Conservation (phyloP, 1,140 invertebrate genomes). For the Harlomillsia oculata region DNA sequence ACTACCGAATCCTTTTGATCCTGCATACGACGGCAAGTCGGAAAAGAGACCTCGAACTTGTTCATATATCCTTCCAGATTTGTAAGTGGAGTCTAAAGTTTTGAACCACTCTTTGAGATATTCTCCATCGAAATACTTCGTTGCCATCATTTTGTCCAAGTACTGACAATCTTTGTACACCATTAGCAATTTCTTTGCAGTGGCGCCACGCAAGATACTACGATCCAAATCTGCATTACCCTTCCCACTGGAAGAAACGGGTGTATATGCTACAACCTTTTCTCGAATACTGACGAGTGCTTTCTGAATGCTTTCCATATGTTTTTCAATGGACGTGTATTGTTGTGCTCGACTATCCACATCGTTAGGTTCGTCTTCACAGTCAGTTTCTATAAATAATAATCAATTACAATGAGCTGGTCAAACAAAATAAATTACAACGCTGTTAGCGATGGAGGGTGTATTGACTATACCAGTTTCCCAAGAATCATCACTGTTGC, state of each 20-base stretch:
- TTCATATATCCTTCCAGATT: conserved; percentile 49
- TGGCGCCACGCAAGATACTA: conserved; percentile 49
- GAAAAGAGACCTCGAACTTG: conserved; percentile 45
- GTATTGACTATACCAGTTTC: conserved; percentile 59
- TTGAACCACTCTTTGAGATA: conserved; percentile 59
- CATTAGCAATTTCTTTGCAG: conserved; percentile 65
- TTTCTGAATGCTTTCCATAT: conserved; percentile 30
- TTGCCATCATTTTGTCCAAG: conserved; percentile 71
- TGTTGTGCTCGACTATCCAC: background rate
- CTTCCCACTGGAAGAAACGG: background rate
- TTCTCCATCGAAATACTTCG: conserved; percentile 71
- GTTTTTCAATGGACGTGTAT: conserved; percentile 23
- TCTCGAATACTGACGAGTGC: conserved; percentile 23
- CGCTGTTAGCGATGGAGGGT: background rate
- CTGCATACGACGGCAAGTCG: too few species aligned
- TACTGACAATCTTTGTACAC: conserved; percentile 77
- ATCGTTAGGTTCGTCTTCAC: conserved; percentile 14
- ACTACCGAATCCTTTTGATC: too few species aligned
- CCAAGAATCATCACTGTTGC: conserved; percentile 54
- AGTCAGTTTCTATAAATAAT: conserved; percentile 33
- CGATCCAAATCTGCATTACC: background rate
- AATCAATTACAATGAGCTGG: background rate
- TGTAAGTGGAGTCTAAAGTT: conserved; percentile 46
- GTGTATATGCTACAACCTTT: conserved; percentile 19
- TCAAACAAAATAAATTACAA: background rate